These are phyloP conservation scores for Pogonus chalceus DNA, from an alignment of 1,140 invertebrate species.

Conservation along the genomic window DNA sequence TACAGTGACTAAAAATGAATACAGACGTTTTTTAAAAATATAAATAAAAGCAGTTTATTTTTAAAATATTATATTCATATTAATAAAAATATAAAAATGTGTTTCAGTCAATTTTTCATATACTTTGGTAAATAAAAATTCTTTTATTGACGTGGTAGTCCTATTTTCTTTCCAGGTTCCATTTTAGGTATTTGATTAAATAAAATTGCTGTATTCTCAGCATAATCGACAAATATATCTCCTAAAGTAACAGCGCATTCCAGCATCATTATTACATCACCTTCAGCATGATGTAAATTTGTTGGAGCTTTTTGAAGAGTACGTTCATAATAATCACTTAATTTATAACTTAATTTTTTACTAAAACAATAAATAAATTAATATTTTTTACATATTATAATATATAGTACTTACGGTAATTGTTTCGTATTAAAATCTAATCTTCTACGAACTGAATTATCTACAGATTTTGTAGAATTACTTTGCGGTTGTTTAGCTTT, in stretches of 20 bases:
- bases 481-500: not conserved
- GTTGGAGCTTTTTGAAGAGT: conserved; percentile 34
- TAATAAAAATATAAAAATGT: not conserved
- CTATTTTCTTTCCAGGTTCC: conserved; percentile 1
- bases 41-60: not conserved
- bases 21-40: not conserved
- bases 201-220: conserved; percentile 40
- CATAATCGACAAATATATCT: conserved; percentile 43
- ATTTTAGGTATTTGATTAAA: conserved; percentile 19
- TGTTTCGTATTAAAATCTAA: not conserved
- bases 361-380: not conserved
- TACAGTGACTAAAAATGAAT: not conserved
- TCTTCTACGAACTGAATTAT: conserved; percentile 4
- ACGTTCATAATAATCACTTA: conserved; percentile 42
- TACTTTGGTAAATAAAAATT: not conserved
- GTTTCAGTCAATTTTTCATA: not conserved
- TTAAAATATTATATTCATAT: not conserved
- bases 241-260: conserved; percentile 42
- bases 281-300: conserved; percentile 47
- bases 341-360: conserved; percentile 36
- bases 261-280: conserved; percentile 46
- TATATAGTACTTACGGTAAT: conserved; percentile 5
- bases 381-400: not conserved
- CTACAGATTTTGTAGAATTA: conserved; percentile 10
- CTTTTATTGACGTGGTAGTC: no score